Percentiles rank a stretch among this genome's conserved stretches.
Evolutionary conservation across 2,797 vertebrate genomes (phyloP).

Genomic region (Threskiornis aethiopicus): DNA sequence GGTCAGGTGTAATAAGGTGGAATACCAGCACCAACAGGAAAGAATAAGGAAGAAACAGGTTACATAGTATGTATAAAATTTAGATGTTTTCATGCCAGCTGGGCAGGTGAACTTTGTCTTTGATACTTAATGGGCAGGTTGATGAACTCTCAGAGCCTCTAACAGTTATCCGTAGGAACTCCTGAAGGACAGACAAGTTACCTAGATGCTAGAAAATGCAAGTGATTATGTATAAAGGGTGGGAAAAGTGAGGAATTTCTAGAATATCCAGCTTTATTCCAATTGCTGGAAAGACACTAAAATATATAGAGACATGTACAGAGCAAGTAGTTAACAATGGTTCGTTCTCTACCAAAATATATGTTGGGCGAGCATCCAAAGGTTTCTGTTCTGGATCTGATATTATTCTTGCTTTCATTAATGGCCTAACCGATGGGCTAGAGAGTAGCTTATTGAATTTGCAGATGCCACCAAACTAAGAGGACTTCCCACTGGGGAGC

Average conservation of each 20-base stretch:
- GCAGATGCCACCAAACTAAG: not conserved
- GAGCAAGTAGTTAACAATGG: not conserved
- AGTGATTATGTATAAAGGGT: not conserved
- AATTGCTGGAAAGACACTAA: not conserved
- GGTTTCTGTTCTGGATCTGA: not conserved
- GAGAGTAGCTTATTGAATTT: not conserved
- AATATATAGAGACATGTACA: not conserved
- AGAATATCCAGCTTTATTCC: not conserved
- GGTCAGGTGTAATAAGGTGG: not conserved
- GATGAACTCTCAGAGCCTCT: not conserved
- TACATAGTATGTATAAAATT: not conserved
- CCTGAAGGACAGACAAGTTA: not conserved
- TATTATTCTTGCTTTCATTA: not conserved
- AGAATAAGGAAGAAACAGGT: not conserved
- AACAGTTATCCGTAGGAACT: not conserved
- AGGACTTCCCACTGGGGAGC: not conserved
- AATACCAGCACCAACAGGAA: not conserved
- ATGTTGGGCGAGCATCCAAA: not conserved
- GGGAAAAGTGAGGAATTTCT: not conserved
- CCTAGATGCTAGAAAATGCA: not conserved
- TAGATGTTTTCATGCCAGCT: not conserved
- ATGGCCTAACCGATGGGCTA: not conserved
- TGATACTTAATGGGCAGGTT: not conserved
- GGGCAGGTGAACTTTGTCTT: not conserved
- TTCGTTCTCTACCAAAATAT: not conserved